These are phyloP conservation scores for Macquaria ambigua DNA, from an alignment of 2,113 vertebrate species.

Conservation along the genomic window DNA sequence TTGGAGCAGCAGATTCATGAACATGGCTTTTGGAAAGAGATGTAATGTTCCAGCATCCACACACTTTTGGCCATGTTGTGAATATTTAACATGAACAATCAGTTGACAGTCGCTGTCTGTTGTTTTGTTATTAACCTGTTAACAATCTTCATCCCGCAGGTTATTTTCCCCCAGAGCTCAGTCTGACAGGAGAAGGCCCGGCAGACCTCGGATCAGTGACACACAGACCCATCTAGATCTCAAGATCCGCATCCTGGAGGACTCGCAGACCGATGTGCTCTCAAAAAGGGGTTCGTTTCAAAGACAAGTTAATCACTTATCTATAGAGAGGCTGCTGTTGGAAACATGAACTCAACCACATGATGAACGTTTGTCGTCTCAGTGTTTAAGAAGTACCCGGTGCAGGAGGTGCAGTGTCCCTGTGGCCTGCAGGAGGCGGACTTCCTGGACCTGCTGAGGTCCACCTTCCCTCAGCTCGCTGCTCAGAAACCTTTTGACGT, in stretches of 20 bases:
- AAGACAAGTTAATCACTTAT: no score
- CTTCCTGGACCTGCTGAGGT: conserved; percentile 29
- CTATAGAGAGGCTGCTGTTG: no score
- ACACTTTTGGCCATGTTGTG: no score
- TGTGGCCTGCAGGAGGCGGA: neutral
- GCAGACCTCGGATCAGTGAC: conserved; percentile 33
- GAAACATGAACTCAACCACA: no score
- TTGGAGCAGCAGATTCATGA: no score
- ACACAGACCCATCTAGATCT: conserved; percentile 9
- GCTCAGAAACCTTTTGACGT: neutral
- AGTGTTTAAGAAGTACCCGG: conserved; percentile 30
- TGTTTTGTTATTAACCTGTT: neutral
- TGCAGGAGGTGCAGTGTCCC: conserved; percentile 30
- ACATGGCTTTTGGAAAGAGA: no score
- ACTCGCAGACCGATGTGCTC: conserved; percentile 14
- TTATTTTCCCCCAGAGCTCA: neutral
- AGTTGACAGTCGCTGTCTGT: no score
- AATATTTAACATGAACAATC: no score
- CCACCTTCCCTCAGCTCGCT: conserved; percentile 7
- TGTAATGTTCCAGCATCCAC: no score
- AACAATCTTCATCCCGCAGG: neutral
- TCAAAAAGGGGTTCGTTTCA: neutral
- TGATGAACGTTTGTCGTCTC: neutral
- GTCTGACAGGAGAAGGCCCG: conserved; percentile 16
- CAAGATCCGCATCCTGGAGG: conserved; percentile 49